Base-by-base conservation (phyloP, 2,113 vertebrate species). In the Etia nguti region DNA sequence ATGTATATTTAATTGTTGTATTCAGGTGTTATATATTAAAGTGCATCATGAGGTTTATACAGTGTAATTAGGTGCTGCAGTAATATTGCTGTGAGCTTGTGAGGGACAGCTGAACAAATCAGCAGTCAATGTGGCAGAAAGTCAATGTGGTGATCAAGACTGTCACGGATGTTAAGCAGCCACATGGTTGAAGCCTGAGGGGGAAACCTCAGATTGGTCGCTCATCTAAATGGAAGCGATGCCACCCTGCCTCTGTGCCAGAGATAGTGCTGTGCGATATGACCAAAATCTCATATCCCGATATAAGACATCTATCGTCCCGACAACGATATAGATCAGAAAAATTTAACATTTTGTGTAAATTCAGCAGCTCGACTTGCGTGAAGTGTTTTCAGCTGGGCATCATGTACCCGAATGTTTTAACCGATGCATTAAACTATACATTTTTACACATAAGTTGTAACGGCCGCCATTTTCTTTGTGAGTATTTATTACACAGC, bases 91-190 rank as follows among this genome's bases (percentile, higher is more conserved):
- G 73, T 88, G 86, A 79, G 79, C 24, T 70, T 31, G 34, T 57
- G 50, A 24, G 9, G 56, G 56, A 75, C 82, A 46, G 85, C 86
- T 41, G 46, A 80, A 83, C 29, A 86, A 70, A 90, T 60, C 79
- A 89, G 81, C 62, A 62, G 68, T 79, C 56, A 22, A 4, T 80
- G 79, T 81, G 79, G 22, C 73, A 83, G 85, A 57, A 22, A 86
- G 86, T 91, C 84, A 80, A 83, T 77, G 56, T 85, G 65, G 65
- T 82, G 86, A 89, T 88, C 43, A 75, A 16, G 59, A 41, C 48
- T 29, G 80, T 75, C 87, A 70, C 52, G 38, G 13, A 36, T 34
- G 43, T 80, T 90, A 34, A 65, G 50, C 4, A 5, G 80, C 59
- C 68, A 88, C 29, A 10, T 62, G 79, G 48, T 50, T 43, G 11